Conservation (phyloP, 2,113 vertebrate species). For the Hyla sarda region DNA sequence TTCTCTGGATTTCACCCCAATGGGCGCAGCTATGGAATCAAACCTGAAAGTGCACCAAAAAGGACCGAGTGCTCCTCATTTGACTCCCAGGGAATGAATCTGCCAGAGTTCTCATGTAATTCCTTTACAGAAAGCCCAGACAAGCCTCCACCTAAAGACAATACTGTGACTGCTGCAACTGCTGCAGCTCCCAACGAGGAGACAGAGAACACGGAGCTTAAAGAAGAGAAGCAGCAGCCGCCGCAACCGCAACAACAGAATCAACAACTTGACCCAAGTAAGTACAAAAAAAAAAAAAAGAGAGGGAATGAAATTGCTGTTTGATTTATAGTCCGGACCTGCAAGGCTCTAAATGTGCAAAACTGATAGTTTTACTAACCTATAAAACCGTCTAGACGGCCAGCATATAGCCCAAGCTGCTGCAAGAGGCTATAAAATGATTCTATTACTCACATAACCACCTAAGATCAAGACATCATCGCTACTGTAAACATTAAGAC, state of each 20-base stretch:
- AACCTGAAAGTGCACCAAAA: constrained; percentile 83
- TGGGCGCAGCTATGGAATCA: constrained; percentile 85
- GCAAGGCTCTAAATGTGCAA: constrained; percentile 94
- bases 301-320: constrained; percentile 74
- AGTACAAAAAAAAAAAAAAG: constrained; percentile 72
- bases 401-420: constrained; percentile 81
- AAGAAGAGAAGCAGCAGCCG: constrained; percentile 89
- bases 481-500: constrained; percentile 77
- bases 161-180: background rate
- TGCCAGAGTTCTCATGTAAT: constrained; percentile 80
- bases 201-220: constrained; percentile 86
- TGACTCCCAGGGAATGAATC: constrained; percentile 80
- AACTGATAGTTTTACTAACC: constrained; percentile 99
- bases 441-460: constrained; percentile 76
- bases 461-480: constrained; percentile 77
- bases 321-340: constrained; percentile 96
- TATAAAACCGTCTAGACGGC: constrained; percentile 98
- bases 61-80: constrained; percentile 81
- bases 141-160: constrained; percentile 77
- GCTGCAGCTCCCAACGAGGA: constrained; percentile 77
- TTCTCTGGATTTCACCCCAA: constrained; percentile 79
- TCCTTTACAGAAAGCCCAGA: constrained; percentile 81
- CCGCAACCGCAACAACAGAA: constrained; percentile 81
- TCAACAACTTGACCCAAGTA: constrained; percentile 98
- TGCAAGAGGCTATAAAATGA: constrained; percentile 81